phyloP scores from a whole-genome alignment of 2,113 vertebrate species.

The Dascyllus trimaculatus region DNA sequence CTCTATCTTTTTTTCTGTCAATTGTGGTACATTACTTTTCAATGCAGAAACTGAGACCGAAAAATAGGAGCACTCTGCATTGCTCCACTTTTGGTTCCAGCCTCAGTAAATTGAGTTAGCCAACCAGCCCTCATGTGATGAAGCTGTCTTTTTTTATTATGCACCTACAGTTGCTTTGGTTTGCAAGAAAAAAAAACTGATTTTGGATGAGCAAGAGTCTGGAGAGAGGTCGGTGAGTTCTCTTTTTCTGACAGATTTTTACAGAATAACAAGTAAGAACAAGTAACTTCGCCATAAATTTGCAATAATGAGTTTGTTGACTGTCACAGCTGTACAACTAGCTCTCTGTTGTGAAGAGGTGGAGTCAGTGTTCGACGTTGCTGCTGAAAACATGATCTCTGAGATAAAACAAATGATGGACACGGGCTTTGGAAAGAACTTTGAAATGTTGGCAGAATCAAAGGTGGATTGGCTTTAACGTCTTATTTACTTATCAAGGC shows the following conservation, averaged over 20 bases:
- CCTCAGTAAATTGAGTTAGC: constrained; percentile 61
- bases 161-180: constrained; percentile 16
- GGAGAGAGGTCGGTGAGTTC: constrained; percentile 30
- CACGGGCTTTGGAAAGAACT: constrained; percentile 3
- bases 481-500: neutral
- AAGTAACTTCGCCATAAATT: neutral
- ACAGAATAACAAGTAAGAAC: neutral
- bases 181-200: neutral
- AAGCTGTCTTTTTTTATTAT: constrained; percentile 31
- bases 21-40: neutral
- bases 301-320: neutral
- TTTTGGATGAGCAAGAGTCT: neutral
- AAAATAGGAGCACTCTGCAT: neutral
- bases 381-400: neutral
- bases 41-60: neutral
- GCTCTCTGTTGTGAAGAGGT: neutral
- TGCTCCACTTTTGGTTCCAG: constrained; percentile 4
- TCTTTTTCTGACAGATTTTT: neutral
- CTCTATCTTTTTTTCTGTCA: too few relatives aligned
- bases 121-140: constrained; percentile 60
- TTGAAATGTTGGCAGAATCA: constrained; percentile 7
- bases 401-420: constrained; percentile 11
- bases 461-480: neutral
- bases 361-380: constrained; percentile 51
- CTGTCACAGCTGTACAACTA: neutral